Conservation (phyloP, 2,888 invertebrate species). For the Tiliacea aurago region DNA sequence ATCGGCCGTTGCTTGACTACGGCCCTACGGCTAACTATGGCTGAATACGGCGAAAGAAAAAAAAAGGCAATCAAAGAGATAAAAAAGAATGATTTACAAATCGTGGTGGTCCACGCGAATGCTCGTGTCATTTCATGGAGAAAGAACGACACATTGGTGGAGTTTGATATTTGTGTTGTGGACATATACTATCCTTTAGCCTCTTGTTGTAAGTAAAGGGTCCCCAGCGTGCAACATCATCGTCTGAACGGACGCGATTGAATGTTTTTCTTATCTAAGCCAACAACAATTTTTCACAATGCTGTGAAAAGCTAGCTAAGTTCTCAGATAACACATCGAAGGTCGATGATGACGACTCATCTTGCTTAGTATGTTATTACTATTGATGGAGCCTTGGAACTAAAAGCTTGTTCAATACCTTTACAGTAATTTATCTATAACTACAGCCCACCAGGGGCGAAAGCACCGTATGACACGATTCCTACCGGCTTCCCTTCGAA, state of each 20-base stretch:
- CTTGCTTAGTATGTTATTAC: constrained; percentile 1
- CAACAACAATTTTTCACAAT: neutral
- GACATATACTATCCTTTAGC: neutral
- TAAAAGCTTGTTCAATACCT: constrained; percentile 15
- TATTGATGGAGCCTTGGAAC: too few relatives aligned
- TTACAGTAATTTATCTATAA: too few relatives aligned
- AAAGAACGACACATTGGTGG: neutral
- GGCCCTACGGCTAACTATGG: too few relatives aligned
- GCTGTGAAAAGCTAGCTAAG: neutral
- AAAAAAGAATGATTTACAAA: neutral
- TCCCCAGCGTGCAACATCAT: too few relatives aligned
- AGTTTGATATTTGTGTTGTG: neutral
- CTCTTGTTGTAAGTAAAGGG: too few relatives aligned
- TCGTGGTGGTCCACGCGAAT: neutral
- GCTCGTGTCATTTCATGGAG: neutral
- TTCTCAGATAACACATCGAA: neutral
- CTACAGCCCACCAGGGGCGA: too few relatives aligned
- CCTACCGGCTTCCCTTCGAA: too few relatives aligned
- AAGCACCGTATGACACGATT: too few relatives aligned
- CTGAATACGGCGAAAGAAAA: too few relatives aligned
- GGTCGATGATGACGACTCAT: neutral
- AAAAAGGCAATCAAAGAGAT: too few relatives aligned
- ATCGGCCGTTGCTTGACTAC: too few relatives aligned
- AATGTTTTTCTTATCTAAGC: neutral
- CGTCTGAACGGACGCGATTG: too few relatives aligned